Evolutionary conservation across 2,113 vertebrate genomes (phyloP).

Genomic region (Apistogramma diplotaenia): DNA sequence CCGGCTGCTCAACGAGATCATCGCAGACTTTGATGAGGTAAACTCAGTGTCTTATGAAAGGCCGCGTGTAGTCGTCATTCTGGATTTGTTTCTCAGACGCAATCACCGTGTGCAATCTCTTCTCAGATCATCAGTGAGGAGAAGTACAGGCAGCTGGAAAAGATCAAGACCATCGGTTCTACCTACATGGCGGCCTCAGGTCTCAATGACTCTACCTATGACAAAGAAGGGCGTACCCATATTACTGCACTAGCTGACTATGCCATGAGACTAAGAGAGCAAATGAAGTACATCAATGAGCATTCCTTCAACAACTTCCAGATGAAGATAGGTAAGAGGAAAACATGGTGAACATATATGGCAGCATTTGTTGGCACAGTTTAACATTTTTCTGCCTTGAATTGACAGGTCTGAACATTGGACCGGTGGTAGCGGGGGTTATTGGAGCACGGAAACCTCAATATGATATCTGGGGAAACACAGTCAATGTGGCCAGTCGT

Average conservation of each 20-base stretch:
- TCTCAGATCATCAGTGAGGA: constrained; percentile 91
- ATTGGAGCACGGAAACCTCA: constrained; percentile 93
- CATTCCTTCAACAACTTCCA: constrained; percentile 97
- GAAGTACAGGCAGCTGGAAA: constrained; percentile 90
- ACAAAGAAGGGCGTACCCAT: constrained; percentile 86
- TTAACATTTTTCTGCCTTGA: neutral
- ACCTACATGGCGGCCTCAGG: constrained; percentile 96
- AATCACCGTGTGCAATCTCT: neutral
- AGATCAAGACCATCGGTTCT: constrained; percentile 96
- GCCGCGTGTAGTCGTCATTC: neutral
- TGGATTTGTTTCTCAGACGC: neutral
- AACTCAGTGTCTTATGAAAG: neutral
- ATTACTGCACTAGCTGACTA: constrained; percentile 89
- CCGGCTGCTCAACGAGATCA: constrained; percentile 95
- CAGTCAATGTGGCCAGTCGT: constrained; percentile 94
- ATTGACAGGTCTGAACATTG: constrained; percentile 88
- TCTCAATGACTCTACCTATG: constrained; percentile 91
- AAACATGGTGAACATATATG: neutral
- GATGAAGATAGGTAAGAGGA: constrained; percentile 89
- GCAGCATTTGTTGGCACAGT: neutral
- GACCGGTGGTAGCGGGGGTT: constrained; percentile 92
- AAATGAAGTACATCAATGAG: constrained; percentile 95
- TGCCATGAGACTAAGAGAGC: constrained; percentile 90
- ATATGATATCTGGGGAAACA: constrained; percentile 97
- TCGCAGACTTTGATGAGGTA: constrained; percentile 96